These are phyloP conservation scores for Megastigmus dorsalis DNA, from an alignment of 2,888 invertebrate genomes.

Conservation along the genomic window DNA sequence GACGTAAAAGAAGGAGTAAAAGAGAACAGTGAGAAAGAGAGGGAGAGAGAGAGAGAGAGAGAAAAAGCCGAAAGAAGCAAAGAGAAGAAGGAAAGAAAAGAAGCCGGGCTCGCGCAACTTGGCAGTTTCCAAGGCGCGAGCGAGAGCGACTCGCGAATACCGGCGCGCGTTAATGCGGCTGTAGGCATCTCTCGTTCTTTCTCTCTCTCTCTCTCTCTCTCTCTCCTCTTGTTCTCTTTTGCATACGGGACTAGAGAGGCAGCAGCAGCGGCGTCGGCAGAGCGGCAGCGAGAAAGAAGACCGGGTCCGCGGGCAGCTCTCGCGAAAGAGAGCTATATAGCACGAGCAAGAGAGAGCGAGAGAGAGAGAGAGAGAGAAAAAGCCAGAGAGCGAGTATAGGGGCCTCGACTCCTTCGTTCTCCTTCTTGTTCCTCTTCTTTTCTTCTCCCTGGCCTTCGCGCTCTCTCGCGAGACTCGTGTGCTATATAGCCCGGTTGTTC, in stretches of 20 bases:
- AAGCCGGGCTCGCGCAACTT: slow-evolving; percentile 16
- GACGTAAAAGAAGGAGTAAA: slow-evolving; percentile 15
- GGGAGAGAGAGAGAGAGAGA: background rate
- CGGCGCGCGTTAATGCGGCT: slow-evolving; percentile 63
- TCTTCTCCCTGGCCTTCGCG: slow-evolving; percentile 34
- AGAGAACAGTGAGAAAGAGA: background rate
- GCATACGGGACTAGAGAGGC: slow-evolving; percentile 64
- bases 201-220: slow-evolving; percentile 52
- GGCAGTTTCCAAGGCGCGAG: slow-evolving; percentile 53
- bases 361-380: slow-evolving; percentile 23
- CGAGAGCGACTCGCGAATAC: slow-evolving; percentile 55
- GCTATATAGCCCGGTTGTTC: no score
- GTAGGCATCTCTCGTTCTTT: slow-evolving; percentile 59
- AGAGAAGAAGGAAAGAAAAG: slow-evolving; percentile 8
- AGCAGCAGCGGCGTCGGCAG: slow-evolving; percentile 57
- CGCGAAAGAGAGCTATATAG: no score
- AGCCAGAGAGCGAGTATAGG: no score
- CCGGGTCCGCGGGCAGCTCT: no score
- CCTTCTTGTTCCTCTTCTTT: no score
- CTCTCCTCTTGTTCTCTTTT: slow-evolving; percentile 61
- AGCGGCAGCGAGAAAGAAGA: slow-evolving; percentile 58
- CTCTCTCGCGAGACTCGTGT: slow-evolving; percentile 51
- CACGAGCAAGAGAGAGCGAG: no score
- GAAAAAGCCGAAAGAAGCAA: background rate
- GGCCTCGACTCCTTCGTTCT: slow-evolving; percentile 3